A percentile compares a stretch with the other conserved stretches of the same genome.
phyloP scores from a whole-genome alignment of 2,797 vertebrate genomes.

The Bradypodion ventrale region DNA sequence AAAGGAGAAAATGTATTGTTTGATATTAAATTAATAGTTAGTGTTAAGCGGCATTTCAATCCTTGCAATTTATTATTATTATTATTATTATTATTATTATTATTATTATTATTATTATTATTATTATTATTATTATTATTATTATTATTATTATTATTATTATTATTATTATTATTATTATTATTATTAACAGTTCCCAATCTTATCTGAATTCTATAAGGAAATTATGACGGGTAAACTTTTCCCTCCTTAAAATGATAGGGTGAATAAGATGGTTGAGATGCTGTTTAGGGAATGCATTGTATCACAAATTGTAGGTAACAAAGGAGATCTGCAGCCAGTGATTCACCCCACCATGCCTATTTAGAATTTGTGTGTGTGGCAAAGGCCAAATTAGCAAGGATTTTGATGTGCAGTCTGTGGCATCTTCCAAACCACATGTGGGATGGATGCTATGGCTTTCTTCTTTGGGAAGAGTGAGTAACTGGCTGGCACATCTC shows the following conservation, averaged over 20 bases:
- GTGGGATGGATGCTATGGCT: constrained; percentile 19
- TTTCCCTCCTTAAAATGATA: neutral
- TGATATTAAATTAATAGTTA: neutral
- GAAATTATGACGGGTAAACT: neutral
- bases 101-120: no score
- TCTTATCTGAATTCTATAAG: neutral
- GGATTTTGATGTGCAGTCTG: constrained; percentile 19
- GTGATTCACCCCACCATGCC: constrained; percentile 3
- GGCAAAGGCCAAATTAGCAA: constrained; percentile 29
- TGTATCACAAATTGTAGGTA: constrained; percentile 7
- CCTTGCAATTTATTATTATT: neutral
- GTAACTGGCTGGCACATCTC: constrained; percentile 24
- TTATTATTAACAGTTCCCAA: neutral
- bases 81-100: no score
- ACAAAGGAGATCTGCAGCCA: neutral
- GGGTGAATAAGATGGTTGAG: neutral
- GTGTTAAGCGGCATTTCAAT: neutral
- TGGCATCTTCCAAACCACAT: constrained; percentile 30
- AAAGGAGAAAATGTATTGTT: neutral
- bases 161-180: no score
- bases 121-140: no score
- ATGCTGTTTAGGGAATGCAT: neutral
- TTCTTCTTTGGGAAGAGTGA: constrained; percentile 32
- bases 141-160: no score
- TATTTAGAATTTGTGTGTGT: constrained; percentile 6